Conservation (phyloP, 2,888 invertebrate species). For the Eupithecia subfuscata region DNA sequence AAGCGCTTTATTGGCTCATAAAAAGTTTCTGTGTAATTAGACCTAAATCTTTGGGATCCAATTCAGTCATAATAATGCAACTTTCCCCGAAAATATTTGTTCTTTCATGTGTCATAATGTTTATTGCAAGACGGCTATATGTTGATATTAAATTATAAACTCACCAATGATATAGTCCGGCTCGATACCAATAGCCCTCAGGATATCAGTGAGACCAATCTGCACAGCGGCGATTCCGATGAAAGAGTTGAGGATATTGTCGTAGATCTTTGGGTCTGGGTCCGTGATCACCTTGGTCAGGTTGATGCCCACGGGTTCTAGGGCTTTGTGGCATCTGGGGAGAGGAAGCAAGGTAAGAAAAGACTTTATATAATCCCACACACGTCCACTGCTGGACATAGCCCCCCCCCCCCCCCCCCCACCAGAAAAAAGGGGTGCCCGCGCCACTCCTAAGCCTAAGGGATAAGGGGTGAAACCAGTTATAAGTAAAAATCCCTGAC, state of each 20-base stretch:
- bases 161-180: conserved; percentile 80
- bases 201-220: conserved; percentile 80
- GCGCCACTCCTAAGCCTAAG: no score
- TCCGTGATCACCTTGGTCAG: conserved; percentile 86
- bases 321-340: conserved; percentile 82
- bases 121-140: no score
- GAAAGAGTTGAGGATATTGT: conserved; percentile 88
- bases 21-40: no score
- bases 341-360: conserved; percentile 3
- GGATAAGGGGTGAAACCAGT: no score
- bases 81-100: no score
- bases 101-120: no score
- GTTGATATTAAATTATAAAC: conserved; percentile 16
- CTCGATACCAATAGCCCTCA: conserved; percentile 77
- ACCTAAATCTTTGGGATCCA: no score
- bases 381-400: neutral
- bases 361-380: neutral
- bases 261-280: conserved; percentile 85
- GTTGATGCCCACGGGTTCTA: conserved; percentile 86
- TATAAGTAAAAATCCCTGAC: no score
- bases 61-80: no score
- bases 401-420: no score
- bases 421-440: no score
- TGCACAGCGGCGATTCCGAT: conserved; percentile 90
- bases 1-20: no score